These are phyloP conservation scores for Orthosia gracilis DNA, from an alignment of 2,888 invertebrate species.

Conservation along the genomic window DNA sequence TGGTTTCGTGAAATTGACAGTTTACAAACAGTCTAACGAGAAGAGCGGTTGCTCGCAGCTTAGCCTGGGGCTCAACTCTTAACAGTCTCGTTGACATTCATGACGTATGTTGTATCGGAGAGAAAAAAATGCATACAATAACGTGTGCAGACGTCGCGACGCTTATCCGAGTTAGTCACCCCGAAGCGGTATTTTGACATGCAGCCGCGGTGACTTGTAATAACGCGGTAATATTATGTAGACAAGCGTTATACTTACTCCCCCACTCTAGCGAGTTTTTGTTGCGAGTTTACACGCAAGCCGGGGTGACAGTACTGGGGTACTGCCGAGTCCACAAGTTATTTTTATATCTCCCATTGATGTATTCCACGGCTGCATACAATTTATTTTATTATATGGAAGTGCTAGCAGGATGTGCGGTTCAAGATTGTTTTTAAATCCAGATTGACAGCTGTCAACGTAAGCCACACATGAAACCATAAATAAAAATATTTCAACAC, in stretches of 20 bases:
- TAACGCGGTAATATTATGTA: conserved; percentile 82
- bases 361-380: conserved; percentile 55
- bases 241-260: conserved; percentile 80
- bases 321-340: conserved; percentile 72
- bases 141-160: conserved; percentile 33
- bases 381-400: conserved; percentile 56
- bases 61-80: background rate
- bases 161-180: conserved; percentile 61
- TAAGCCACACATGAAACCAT: background rate
- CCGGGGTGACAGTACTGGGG: conserved; percentile 73
- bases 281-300: conserved; percentile 72
- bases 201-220: conserved; percentile 73
- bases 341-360: conserved; percentile 57
- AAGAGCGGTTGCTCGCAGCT: conserved; percentile 2
- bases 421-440: conserved; percentile 38
- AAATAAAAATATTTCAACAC: background rate
- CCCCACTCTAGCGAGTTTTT: conserved; percentile 70
- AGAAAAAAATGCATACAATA: conserved; percentile 34
- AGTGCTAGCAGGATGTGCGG: conserved; percentile 40
- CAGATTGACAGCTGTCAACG: conserved; percentile 51
- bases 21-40: conserved; percentile 28
- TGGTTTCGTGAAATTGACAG: conserved; percentile 31
- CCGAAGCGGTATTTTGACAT: conserved; percentile 63
- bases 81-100: background rate
- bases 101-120: background rate